These are phyloP conservation scores for Tetramorium bicarinatum DNA, from an alignment of 2,888 invertebrate genomes.

Conservation along the genomic window DNA sequence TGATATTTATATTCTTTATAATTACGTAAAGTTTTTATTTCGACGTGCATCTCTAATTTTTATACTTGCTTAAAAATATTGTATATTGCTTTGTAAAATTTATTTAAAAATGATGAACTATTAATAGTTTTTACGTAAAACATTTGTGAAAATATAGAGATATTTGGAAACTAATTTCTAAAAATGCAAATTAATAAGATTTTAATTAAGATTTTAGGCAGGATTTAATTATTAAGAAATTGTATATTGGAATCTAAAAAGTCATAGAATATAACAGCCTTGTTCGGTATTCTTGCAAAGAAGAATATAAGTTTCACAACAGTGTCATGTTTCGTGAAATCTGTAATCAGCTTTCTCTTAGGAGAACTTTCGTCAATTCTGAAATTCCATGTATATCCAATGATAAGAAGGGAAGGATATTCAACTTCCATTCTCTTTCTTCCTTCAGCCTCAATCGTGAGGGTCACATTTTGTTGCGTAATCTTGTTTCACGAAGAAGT, in stretches of 20 bases:
- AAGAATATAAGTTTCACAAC: not conserved
- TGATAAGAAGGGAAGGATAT: not conserved
- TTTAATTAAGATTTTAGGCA: not conserved
- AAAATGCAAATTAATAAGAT: not conserved
- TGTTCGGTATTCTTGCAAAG: not conserved
- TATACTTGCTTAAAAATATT: too few relatives aligned
- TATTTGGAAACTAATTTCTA: not conserved
- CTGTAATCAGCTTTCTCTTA: not conserved
- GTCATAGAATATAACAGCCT: not conserved
- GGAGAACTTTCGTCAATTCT: not conserved
- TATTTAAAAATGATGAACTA: not conserved
- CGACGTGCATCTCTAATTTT: too few relatives aligned
- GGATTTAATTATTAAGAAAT: not conserved
- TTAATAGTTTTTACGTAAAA: not conserved
- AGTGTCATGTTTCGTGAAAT: not conserved
- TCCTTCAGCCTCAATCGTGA: not conserved
- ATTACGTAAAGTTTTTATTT: too few relatives aligned
- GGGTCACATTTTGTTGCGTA: not conserved
- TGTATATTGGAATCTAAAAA: not conserved
- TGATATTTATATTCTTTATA: too few relatives aligned
- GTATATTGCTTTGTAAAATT: not conserved
- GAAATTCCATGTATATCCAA: not conserved
- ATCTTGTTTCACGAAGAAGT: constrained; percentile 13
- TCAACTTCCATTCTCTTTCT: not conserved
- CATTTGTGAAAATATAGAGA: not conserved